Evolutionary conservation across 2,888 invertebrate genomes (phyloP).

Genomic region (Chymomyza amoena): DNA sequence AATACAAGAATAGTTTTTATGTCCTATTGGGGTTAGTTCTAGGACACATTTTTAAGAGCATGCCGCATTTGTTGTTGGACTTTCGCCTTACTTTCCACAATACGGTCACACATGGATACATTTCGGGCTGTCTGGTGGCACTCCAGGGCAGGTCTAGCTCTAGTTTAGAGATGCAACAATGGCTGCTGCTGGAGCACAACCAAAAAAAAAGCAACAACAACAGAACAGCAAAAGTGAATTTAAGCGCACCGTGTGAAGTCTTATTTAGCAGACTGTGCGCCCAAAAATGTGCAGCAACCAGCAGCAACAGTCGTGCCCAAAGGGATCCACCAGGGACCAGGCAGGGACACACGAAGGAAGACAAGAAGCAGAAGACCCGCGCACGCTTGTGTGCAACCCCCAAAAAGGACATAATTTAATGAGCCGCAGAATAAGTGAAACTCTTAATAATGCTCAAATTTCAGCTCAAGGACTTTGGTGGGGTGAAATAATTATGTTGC

Average conservation of each 20-base stretch:
- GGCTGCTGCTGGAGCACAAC: background rate
- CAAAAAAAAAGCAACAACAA: background rate
- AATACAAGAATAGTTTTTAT: too few relatives aligned
- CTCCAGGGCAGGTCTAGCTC: background rate
- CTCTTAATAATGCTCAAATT: constrained; percentile 26
- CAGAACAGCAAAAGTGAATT: background rate
- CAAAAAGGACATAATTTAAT: constrained; percentile 20
- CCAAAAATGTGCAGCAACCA: background rate
- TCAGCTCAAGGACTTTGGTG: constrained; percentile 18
- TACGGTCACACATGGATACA: background rate
- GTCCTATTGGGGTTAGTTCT: background rate
- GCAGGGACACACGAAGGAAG: too few relatives aligned
- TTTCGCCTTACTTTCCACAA: background rate
- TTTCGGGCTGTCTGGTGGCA: background rate
- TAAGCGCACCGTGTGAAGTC: background rate
- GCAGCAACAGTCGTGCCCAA: background rate
- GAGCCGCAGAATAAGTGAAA: constrained; percentile 27
- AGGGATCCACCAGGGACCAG: background rate
- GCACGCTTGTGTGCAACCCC: background rate
- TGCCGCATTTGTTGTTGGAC: background rate
- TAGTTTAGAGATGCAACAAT: background rate
- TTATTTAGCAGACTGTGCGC: background rate
- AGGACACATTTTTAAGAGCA: background rate
- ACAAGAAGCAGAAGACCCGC: background rate
- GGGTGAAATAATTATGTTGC: constrained; percentile 12